Percentiles rank a stretch among this genome's conserved stretches.
Conservation (phyloP, 2,797 vertebrate genomes). For the Hemitrygon akajei region DNA sequence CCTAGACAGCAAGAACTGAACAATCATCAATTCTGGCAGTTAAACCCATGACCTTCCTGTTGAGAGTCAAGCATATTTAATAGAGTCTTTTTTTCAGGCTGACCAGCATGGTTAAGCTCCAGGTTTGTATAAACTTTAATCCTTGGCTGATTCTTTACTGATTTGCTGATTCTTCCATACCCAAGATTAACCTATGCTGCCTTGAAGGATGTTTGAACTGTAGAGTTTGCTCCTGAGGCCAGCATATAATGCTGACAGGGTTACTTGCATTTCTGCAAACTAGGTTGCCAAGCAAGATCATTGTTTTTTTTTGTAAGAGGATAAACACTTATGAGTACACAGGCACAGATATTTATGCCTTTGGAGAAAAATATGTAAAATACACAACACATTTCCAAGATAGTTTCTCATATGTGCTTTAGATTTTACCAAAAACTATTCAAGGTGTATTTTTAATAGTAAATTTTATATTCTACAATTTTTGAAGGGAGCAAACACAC, state of each 20-base stretch:
- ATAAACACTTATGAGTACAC: neutral
- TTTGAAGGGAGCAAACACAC: too few species aligned
- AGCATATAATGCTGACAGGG: neutral
- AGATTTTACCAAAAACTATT: neutral
- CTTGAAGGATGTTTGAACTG: neutral
- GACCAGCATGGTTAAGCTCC: neutral
- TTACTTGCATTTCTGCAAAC: conserved; percentile 10
- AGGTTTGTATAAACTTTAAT: neutral
- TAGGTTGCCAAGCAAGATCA: neutral
- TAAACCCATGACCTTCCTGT: neutral
- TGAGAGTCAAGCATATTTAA: neutral
- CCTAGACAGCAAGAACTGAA: neutral
- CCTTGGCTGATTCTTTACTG: neutral
- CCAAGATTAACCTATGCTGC: neutral
- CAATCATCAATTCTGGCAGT: neutral
- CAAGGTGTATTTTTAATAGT: neutral
- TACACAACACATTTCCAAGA: neutral
- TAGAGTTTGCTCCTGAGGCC: neutral
- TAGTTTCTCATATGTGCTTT: neutral
- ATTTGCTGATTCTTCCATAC: neutral
- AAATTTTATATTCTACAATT: neutral
- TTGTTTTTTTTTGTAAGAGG: neutral
- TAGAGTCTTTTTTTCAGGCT: neutral
- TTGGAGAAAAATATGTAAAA: neutral
- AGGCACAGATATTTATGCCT: neutral